Percentiles rank a stretch among this genome's conserved stretches.
Conservation (phyloP, 1,140 invertebrate genomes). For the Paralvinella palmiformis region DNA sequence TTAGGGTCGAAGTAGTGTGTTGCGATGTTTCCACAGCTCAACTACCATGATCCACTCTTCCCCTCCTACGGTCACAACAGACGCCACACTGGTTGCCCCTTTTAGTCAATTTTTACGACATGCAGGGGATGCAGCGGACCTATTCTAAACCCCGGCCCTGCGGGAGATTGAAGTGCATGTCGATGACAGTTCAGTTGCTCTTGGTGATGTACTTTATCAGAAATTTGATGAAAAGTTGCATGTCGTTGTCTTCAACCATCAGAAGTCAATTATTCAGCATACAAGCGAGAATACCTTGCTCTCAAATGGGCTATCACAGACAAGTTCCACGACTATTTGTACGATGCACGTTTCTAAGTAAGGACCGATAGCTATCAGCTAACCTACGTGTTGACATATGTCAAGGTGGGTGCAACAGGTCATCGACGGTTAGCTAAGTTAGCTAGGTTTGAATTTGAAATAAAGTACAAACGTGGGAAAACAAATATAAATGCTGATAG, state of each 20-base stretch:
- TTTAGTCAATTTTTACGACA: no score
- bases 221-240: no score
- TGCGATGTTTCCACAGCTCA: no score
- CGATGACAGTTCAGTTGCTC: no score
- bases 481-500: slow-evolving; percentile 22
- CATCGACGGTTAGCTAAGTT: slow-evolving; percentile 22
- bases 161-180: no score
- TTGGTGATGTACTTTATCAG: no score
- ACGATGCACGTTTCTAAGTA: slow-evolving; percentile 12
- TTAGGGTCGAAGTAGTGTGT: no score
- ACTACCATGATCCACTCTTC: no score
- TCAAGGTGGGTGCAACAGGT: slow-evolving; percentile 23
- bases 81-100: no score
- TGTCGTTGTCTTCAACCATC: neutral
- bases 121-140: no score
- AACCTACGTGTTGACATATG: slow-evolving; percentile 19
- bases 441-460: slow-evolving; percentile 15
- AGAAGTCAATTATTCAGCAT: neutral
- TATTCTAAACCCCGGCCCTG: no score
- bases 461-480: slow-evolving; percentile 16
- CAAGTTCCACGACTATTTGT: slow-evolving; percentile 21
- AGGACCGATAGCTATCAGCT: slow-evolving; percentile 23
- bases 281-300: slow-evolving; percentile 17
- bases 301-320: slow-evolving; percentile 21
- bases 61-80: no score